Percentiles rank a stretch among this genome's conserved stretches.
Conservation (phyloP, 2,888 invertebrate species). For the Myopa testacea region DNA sequence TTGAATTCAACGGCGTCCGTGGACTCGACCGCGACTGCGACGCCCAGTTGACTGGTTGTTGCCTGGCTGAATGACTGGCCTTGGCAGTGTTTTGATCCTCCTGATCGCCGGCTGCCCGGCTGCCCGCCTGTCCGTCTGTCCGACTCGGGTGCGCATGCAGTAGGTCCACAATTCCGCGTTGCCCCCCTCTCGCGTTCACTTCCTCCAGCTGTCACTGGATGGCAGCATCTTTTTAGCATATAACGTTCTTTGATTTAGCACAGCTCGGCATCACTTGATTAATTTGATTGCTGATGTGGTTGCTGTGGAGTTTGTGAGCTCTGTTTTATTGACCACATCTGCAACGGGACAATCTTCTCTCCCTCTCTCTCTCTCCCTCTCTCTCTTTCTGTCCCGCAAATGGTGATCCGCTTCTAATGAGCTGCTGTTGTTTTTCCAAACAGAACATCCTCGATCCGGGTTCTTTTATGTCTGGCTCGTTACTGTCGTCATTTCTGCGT, state of each 20-base stretch:
- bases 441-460: not conserved
- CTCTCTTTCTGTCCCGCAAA: not conserved
- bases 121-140: not conserved
- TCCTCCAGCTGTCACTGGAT: not conserved
- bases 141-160: not conserved
- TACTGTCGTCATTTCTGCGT: not conserved
- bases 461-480: constrained; percentile 9
- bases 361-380: not conserved
- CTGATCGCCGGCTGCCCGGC: not conserved
- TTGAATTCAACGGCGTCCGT: constrained; percentile 50
- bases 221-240: constrained; percentile 18
- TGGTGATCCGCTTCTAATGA: not conserved
- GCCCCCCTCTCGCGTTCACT: not conserved
- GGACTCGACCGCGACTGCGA: constrained; percentile 17
- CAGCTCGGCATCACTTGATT: constrained; percentile 29
- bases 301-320: not conserved
- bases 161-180: not conserved
- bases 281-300: constrained; percentile 19
- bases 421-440: not conserved
- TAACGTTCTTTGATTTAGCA: constrained; percentile 2
- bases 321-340: not conserved
- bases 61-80: not conserved
- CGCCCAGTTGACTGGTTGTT: not conserved
- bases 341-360: not conserved
- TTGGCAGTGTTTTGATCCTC: not conserved